Evolutionary conservation across 2,113 vertebrate genomes (phyloP), one percentile per base, ranked within the genome.

Genomic region (Ophthalmolycus amberensis): DNA sequence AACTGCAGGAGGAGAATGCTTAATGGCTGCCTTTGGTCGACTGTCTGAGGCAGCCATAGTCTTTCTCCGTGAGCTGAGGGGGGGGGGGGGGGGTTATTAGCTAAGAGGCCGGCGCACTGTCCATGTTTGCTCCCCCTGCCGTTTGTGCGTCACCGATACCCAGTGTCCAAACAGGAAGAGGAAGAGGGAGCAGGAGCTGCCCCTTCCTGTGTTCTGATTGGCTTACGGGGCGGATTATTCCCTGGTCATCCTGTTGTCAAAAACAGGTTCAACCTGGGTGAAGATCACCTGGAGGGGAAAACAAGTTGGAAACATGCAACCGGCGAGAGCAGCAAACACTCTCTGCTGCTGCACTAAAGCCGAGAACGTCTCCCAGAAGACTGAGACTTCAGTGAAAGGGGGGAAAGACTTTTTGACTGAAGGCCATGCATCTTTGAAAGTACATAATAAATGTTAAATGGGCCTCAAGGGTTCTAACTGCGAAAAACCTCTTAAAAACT

Each of bases 121-220:
- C 65, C 6, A 0, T 50, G 85, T 79, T 75, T 70, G 77, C 9
- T 48, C 83, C 48, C 52, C 20, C 62, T 16, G 18, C 74, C 25
- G 38, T 63, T 82, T 82, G 76, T 6, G 42, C 66, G 68, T 63
- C 73, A 80, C n/a, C n/a, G 71, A 91, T 64, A 88, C 78, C 9
- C 18, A 3, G 42, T 83, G 74, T 75, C 76, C 73, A 79, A 86
- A 89, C 90, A 92, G 93, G 92, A 93, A 94, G 66, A 52, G 91
- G 91, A 64, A 94, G 66, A 52, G 91, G 91, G 38, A 94, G 64
- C 75, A 15, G 84, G 82, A 67, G 69, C 74, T 72, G 42, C 71
- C 72, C 84, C 32, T 93, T 93, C 90, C 88, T 88, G 76, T 9
- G 8, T 20, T 32, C 56, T 83, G 90, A 93, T 90, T 92, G 92